Conservation (phyloP, 2,113 vertebrate species). For the Odobenus rosmarus region DNA sequence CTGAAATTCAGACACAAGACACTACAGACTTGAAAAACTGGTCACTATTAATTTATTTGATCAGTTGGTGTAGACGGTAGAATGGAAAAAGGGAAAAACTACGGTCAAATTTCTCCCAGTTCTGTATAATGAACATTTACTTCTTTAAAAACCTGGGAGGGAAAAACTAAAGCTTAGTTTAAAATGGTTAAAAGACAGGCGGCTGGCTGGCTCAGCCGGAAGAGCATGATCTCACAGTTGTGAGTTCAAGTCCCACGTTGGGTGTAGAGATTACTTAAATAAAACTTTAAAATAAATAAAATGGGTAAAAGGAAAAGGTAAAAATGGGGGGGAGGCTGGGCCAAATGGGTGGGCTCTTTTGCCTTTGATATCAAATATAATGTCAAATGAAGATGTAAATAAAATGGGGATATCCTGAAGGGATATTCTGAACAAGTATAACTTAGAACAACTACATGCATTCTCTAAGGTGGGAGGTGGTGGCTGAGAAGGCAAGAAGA, state of each 20-base stretch:
- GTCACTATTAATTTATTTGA: neutral
- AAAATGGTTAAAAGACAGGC: neutral
- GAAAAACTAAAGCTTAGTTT: neutral
- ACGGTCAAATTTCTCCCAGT: neutral
- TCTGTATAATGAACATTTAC: neutral
- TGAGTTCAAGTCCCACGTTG: neutral
- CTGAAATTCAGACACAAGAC: neutral
- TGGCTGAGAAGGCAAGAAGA: neutral
- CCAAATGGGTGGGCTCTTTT: neutral
- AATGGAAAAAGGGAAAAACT: neutral
- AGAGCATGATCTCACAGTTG: neutral
- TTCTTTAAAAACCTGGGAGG: neutral
- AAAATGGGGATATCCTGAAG: neutral
- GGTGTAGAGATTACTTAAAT: neutral
- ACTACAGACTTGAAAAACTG: neutral
- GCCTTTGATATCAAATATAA: neutral
- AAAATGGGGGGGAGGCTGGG: neutral
- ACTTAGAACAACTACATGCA: neutral
- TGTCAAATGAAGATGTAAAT: neutral
- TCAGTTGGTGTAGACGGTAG: neutral
- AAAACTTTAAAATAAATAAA: neutral
- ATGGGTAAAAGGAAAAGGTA: neutral
- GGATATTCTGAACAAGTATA: neutral
- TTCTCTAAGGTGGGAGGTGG: neutral
- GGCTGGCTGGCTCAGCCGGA: neutral